These are phyloP conservation scores for Digitonthophagus gazella DNA, from an alignment of 2,888 invertebrate genomes.

Conservation along the genomic window DNA sequence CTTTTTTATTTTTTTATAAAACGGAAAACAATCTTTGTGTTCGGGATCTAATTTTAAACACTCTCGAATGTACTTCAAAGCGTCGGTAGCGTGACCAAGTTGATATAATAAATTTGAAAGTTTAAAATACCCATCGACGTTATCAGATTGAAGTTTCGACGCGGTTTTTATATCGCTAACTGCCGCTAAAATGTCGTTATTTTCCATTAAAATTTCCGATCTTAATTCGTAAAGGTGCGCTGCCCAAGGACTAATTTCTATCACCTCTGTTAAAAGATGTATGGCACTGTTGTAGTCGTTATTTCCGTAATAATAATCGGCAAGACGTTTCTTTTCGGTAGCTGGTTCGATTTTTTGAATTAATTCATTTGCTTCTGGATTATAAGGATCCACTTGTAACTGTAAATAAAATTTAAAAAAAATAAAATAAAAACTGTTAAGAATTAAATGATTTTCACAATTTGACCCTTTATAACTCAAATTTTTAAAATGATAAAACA, in stretches of 20 bases:
- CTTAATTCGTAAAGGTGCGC: conserved; percentile 77
- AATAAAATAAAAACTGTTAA: no score
- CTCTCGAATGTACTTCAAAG: conserved; percentile 91
- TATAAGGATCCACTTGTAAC: conserved; percentile 71
- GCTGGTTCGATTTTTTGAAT: conserved; percentile 65
- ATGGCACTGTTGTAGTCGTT: conserved; percentile 62
- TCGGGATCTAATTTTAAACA: conserved; percentile 97
- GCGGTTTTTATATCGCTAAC: conserved; percentile 88
- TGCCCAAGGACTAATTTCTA: conserved; percentile 91
- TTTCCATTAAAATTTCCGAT: conserved; percentile 78
- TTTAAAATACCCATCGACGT: conserved; percentile 81
- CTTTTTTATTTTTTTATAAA: conserved; percentile 95
- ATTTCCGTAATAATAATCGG: conserved; percentile 62
- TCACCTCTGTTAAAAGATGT: conserved; percentile 60
- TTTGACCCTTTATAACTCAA: no score
- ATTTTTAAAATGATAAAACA: no score
- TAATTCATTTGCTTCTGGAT: conserved; percentile 72
- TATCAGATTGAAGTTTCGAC: conserved; percentile 88
- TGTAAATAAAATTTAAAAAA: no score
- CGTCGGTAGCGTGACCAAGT: conserved; percentile 87
- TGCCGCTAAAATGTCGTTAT: conserved; percentile 79
- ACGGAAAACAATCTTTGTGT: conserved; percentile 91
- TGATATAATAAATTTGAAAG: conserved; percentile 84
- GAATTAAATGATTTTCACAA: no score
- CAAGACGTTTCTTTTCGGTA: conserved; percentile 61